These are phyloP conservation scores for Dipodomys ordii DNA, from an alignment of 2,113 vertebrate genomes.

Conservation along the genomic window DNA sequence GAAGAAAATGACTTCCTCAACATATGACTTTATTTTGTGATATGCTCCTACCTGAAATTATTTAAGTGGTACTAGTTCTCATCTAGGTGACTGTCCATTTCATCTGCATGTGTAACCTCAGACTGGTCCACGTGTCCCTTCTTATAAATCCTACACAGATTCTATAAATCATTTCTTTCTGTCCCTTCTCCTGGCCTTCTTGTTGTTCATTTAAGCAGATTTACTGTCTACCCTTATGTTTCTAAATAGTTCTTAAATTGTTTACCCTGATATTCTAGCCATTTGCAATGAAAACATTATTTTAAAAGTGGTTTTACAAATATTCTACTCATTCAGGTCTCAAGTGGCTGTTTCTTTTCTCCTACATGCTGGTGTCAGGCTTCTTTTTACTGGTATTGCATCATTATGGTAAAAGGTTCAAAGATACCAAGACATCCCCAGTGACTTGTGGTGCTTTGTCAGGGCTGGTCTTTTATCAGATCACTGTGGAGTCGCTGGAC, in stretches of 20 bases:
- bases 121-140: background rate
- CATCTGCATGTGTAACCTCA: background rate
- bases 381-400: background rate
- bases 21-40: background rate
- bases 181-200: background rate
- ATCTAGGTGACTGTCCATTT: background rate
- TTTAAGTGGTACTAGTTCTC: background rate
- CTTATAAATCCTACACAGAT: background rate
- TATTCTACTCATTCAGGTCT: background rate
- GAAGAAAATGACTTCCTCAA: background rate
- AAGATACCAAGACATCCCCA: background rate
- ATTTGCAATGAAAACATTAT: background rate
- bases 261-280: background rate
- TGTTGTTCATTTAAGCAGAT: slow-evolving; percentile 9
- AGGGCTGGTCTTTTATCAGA: background rate
- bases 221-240: background rate
- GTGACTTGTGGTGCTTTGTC: background rate
- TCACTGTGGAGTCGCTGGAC: background rate
- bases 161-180: slow-evolving; percentile 1
- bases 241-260: slow-evolving; percentile 8
- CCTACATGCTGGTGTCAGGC: background rate
- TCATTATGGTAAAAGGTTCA: background rate
- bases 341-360: background rate
- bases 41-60: background rate
- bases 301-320: background rate